These are phyloP conservation scores for Sclerodermus sp. DNA, from an alignment of 2,888 invertebrate genomes.

Conservation along the genomic window DNA sequence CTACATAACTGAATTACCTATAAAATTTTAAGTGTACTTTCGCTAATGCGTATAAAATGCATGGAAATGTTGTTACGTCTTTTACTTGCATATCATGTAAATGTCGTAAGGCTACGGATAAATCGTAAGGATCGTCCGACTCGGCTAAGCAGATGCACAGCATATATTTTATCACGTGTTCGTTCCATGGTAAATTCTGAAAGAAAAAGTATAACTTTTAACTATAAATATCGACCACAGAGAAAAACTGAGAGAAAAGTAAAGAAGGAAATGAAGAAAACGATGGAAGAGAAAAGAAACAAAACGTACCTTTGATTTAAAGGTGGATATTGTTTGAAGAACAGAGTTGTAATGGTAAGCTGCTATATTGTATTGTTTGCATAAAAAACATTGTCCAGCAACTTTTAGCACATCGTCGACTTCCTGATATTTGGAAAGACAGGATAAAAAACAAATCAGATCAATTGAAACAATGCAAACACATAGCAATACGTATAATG, in stretches of 20 bases:
- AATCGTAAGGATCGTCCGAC: conserved; percentile 22
- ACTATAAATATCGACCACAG: too few species aligned
- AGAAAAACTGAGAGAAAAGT: too few species aligned
- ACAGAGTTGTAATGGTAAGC: conserved; percentile 14
- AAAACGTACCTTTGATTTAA: conserved; percentile 7
- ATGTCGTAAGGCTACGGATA: conserved; percentile 24
- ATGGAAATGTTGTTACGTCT: conserved; percentile 25
- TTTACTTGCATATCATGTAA: conserved; percentile 23
- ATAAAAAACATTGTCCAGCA: conserved; percentile 12
- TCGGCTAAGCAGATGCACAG: conserved; percentile 20
- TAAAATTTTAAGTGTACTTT: conserved; percentile 33
- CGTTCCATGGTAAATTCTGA: background rate
- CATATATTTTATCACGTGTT: conserved; percentile 28
- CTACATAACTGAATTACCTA: conserved; percentile 24
- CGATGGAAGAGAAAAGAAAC: too few species aligned
- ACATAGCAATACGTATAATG: too few species aligned
- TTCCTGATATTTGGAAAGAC: too few species aligned
- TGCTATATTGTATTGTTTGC: conserved; percentile 12
- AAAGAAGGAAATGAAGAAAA: too few species aligned
- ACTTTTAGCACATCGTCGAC: background rate
- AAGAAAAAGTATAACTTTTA: too few species aligned
- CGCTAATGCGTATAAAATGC: conserved; percentile 31
- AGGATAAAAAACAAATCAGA: too few species aligned
- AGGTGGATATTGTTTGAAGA: conserved; percentile 2
- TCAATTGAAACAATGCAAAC: too few species aligned